A percentile compares a stretch with the other conserved stretches of the same genome.
phyloP scores from a whole-genome alignment of 2,113 vertebrate species.

The Hypanus sabinus region DNA sequence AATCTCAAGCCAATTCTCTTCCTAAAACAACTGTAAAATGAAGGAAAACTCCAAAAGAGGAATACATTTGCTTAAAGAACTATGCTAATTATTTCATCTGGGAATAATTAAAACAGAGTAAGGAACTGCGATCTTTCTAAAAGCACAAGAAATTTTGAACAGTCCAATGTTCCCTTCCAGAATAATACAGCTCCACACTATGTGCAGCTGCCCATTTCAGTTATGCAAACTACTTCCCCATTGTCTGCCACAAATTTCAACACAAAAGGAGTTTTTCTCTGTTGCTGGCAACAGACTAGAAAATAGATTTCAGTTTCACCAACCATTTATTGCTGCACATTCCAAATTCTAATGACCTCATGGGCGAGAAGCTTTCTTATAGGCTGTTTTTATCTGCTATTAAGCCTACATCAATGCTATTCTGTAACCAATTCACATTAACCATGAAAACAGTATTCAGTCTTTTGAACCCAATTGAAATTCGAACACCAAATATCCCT shows the following conservation, averaged over 20 bases:
- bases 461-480: background rate
- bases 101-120: constrained; percentile 8
- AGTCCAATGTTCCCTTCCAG: background rate
- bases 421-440: background rate
- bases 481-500: background rate
- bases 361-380: background rate
- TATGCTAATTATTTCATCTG: background rate
- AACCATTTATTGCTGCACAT: background rate
- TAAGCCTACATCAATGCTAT: background rate
- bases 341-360: background rate
- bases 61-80: background rate
- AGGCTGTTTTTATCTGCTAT: background rate
- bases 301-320: background rate
- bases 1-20: background rate
- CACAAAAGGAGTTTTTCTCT: background rate
- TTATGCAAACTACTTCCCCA: background rate
- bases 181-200: background rate
- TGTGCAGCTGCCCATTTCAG: constrained; percentile 5
- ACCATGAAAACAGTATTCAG: background rate
- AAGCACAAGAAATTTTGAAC: background rate
- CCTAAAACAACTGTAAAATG: background rate
- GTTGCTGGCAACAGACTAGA: too few relatives aligned
- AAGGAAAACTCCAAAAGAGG: background rate
- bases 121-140: background rate
- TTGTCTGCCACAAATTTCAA: background rate